A percentile compares a stretch with the other conserved stretches of the same genome.
Evolutionary conservation across 2,797 vertebrate species (phyloP).

Genomic region (Petrocephalus schoutedeni): DNA sequence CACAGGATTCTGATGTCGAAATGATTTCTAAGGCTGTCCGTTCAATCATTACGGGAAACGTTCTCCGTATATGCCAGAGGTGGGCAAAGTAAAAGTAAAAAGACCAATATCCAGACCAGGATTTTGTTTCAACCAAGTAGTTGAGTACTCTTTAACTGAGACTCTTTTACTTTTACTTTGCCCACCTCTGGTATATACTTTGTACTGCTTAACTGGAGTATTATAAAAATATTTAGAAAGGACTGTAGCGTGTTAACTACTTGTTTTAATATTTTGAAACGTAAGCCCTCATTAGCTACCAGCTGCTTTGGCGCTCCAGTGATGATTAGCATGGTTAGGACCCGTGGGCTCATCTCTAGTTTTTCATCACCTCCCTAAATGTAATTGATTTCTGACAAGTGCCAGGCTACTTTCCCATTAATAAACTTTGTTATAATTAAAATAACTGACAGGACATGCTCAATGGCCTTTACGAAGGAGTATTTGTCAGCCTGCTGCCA

Average conservation of each 20-base stretch:
- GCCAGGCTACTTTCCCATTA: conserved; percentile 47
- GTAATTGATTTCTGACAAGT: conserved; percentile 52
- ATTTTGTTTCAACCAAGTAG: too few species aligned
- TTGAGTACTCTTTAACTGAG: too few species aligned
- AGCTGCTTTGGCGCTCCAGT: conserved; percentile 59
- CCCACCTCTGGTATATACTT: neutral
- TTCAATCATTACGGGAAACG: neutral
- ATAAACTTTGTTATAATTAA: conserved; percentile 56
- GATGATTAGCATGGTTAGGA: conserved; percentile 62
- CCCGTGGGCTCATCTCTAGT: conserved; percentile 56
- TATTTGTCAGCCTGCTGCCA: conserved; percentile 5
- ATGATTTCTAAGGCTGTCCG: neutral
- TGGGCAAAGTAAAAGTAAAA: too few species aligned
- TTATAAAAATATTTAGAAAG: neutral
- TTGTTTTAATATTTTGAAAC: conserved; percentile 14
- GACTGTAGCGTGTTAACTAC: conserved; percentile 5
- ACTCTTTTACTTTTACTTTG: too few species aligned
- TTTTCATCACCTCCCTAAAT: conserved; percentile 50
- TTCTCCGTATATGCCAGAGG: neutral
- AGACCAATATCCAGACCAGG: too few species aligned
- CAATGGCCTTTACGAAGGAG: conserved; percentile 47
- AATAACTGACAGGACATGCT: conserved; percentile 44
- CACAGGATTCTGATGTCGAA: neutral
- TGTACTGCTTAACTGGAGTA: neutral
- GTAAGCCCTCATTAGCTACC: conserved; percentile 46